Evolutionary conservation across 2,113 vertebrate genomes (phyloP), one percentile per base, ranked within the genome.

Genomic region (Recurvirostra avosetta): DNA sequence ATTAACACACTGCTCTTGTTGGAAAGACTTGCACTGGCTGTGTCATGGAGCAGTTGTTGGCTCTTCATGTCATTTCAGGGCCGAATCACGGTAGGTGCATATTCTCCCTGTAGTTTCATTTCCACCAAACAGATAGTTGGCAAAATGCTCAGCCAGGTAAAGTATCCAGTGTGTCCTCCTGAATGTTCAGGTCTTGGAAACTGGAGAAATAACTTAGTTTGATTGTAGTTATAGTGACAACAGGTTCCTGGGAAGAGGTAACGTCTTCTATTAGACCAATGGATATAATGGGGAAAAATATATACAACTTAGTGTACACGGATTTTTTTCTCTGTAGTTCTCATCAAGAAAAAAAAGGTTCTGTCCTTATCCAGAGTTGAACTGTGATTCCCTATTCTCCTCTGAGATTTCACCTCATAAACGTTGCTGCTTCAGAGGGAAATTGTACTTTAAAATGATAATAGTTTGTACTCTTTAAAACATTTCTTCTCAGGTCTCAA

Each of bases 241-340:
- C 15, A 58, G 9, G 6, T 50, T 73, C 20, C 32, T 77, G 17
- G 38, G 11, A 77, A 86, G n/a, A 67, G 8, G 25, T 23, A 52
- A n/a, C 6, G 5, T 53, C 29, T 59, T 53, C 26, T 76, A 7
- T 70, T 43, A 89, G 55, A 56, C 29, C 9, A 5, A 6, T 47
- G 8, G 6, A 1, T 72, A 36, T 6, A 70, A n/a, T 29, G 32
- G 30, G 77, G 27, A 41, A 94, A 88, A 86, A 67, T 20, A 67
- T 5, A 15, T 15, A 17, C 6, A 38, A 36, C 9, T 53, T 70
- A 0, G 1, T 36, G 11, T 40, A 21, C 3, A 15, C 1, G 11
- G 5, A 5, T 29, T 27, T 72, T 88, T 83, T 13, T 15, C 30
- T 66, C 12, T 45, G 17, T 25, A 55, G 6, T 26, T 26, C 7